Evolutionary conservation across 2,888 invertebrate species (phyloP), one percentile per base, ranked within the genome.

Genomic region (Eristalis tenax): DNA sequence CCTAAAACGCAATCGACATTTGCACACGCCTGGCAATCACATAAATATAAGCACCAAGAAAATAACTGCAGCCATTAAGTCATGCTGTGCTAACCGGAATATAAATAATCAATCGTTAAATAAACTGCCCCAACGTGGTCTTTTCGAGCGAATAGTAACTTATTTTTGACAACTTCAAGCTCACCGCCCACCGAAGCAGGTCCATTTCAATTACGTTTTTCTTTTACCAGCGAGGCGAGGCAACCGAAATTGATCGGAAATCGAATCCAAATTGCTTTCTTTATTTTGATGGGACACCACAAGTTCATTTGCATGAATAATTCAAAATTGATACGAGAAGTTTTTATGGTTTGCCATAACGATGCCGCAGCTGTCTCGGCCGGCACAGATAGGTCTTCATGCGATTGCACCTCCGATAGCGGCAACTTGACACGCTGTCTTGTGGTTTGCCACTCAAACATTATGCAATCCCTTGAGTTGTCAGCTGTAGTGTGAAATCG

Each of bases 301-400:
- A 22, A 32, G 32, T 38, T 78, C 56, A 70, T 70, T 78, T 70
- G 70, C 56, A 78, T 78, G 38, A 70, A 64, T 64, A 57, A 78
- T 78, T 69, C 56, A 50, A 70, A 70, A 32, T 64, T 18, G 56
- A 56, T 78, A 38, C 65, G 63, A 70, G 69, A 70, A 35, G 1
- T 64, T 56, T 70, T 59, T 77, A 64, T 78, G 64, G 70, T 56
- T 64, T 70, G 28, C 64, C 63, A 78, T 38, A 64, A 56, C 22
- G 61, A 56, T 69, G 78, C 38, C 70, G 70, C 69, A 38, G 56
- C 63, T 56, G 68, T 23, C 68, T 5, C 50, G 50, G 50, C 18
- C 18, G 18, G 50, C 50, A 50, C 50, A 18, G 50, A 50, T 50
- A 50, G n/a, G 50, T 18, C 50, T 50, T 50, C 50, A 18, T 65